Base-by-base conservation (phyloP, 2,113 vertebrate species). In the Procavia capensis region DNA sequence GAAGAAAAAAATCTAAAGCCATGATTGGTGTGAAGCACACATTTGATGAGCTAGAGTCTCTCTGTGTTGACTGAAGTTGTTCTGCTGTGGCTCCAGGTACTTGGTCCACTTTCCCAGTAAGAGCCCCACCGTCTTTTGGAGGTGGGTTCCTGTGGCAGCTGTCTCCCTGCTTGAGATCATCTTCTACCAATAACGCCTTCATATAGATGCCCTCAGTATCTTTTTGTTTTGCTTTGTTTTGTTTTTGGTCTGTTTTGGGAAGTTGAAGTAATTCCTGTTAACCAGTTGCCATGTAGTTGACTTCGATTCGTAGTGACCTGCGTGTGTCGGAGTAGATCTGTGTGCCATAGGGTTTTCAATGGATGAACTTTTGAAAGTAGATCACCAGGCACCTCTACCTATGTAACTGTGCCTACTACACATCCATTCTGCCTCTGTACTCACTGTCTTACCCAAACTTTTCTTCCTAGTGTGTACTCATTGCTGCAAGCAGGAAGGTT, bases 11-110 rank as follows among this genome's bases (percentile, higher is more conserved):
- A 3, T 34, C 27, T 20, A 34, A 19, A 34, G 10, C 34, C 43
- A 4, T 39, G 54, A 34, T 80, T 39, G 66, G 9, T 9, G 5
- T 19, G 6, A 43, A 72, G n/a, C 70, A 36, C 1, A 0, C 1
- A 0, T 22, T 39, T 34, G 9, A 2, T 4, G 11, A 45, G 31
- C 36, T 14, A 1, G 80, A 43, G 19, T 45, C 47, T 43, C 70
- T 36, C 39, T 10, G 17, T 74, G 45, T 31, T 5, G 2, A 14
- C 24, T 41, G 36, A 34, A 8, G 22, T n/a, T 19, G 5, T 34
- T n/a, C 20, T 2, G 1, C n/a, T 9, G 1, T 29, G 43, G 27
- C 2, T 57, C 36, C 3, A 0, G 7, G 43, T n/a, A 3, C 31
- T 0, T 1, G 19, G 29, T 19, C 75, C 0, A 6, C 43, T 14